Conservation (phyloP, 2,113 vertebrate genomes). For the Silurus glanis region DNA sequence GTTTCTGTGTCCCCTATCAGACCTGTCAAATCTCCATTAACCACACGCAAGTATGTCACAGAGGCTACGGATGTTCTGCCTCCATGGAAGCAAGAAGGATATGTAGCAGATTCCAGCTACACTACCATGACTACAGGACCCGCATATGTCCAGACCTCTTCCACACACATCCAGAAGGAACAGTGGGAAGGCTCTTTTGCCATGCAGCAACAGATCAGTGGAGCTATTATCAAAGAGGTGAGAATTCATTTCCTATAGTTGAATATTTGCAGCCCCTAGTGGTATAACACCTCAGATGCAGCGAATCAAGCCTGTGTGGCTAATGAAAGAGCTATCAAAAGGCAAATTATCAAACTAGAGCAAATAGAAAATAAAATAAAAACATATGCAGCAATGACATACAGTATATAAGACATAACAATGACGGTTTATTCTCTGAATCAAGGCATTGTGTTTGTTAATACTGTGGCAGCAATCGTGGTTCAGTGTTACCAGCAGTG, state of each 20-base stretch:
- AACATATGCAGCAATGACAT: neutral
- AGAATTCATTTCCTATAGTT: neutral
- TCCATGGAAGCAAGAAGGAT: constrained; percentile 89
- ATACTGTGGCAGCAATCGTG: constrained; percentile 78
- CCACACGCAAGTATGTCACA: constrained; percentile 67
- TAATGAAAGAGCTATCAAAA: neutral
- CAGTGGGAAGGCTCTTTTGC: constrained; percentile 79
- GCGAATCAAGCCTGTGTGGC: neutral
- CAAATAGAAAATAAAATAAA: no score
- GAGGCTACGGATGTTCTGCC: constrained; percentile 78
- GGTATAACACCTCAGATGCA: neutral
- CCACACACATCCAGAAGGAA: constrained; percentile 76
- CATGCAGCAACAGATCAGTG: constrained; percentile 74
- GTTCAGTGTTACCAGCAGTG: constrained; percentile 78
- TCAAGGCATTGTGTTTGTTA: constrained; percentile 52
- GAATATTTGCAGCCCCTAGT: constrained; percentile 40
- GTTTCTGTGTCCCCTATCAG: constrained; percentile 85
- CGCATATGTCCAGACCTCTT: constrained; percentile 70
- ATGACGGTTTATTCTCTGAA: no score
- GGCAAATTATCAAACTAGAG: neutral
- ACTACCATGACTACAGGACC: constrained; percentile 69
- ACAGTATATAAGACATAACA: neutral
- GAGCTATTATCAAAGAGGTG: constrained; percentile 65
- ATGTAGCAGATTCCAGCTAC: constrained; percentile 73
- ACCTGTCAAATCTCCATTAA: constrained; percentile 84